Conservation (phyloP, 2,888 invertebrate genomes). For the Plebejus melissa region DNA sequence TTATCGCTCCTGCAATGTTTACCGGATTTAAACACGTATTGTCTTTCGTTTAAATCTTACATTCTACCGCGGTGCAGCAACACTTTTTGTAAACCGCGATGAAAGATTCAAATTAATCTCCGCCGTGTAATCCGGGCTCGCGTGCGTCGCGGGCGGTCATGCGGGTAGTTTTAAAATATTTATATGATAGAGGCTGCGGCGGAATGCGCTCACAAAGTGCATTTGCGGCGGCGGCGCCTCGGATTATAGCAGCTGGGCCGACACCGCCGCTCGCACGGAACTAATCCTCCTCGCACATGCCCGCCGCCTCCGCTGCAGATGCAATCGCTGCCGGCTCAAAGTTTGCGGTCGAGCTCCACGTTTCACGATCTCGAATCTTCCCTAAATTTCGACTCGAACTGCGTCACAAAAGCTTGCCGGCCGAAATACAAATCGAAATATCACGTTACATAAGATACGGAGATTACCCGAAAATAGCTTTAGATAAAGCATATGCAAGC, state of each 20-base stretch:
- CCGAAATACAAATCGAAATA: conserved; percentile 9
- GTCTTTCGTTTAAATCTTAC: not conserved
- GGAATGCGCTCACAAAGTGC: conserved; percentile 23
- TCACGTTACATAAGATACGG: not conserved
- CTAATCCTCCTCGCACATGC: conserved; percentile 28
- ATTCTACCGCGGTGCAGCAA: not conserved
- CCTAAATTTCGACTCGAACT: conserved; percentile 14
- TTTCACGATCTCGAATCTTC: conserved; percentile 20
- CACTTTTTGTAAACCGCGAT: not conserved
- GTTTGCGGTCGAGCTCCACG: conserved; percentile 21
- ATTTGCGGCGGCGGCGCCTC: conserved; percentile 22
- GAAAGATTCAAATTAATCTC: not conserved
- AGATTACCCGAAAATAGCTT: not conserved
- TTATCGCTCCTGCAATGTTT: not conserved
- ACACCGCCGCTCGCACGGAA: conserved; percentile 31
- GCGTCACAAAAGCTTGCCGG: conserved; percentile 1
- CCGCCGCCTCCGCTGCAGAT: conserved; percentile 5
- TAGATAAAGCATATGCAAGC: not conserved
- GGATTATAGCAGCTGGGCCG: conserved; percentile 30
- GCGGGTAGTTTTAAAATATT: conserved; percentile 19
- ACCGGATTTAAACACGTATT: not conserved
- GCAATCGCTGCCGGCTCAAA: conserved; percentile 18
- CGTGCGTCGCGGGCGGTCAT: not conserved
- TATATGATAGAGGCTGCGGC: conserved; percentile 12
- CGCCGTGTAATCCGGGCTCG: not conserved